These are phyloP conservation scores for Lathamus discolor DNA, from an alignment of 2,113 vertebrate genomes.

Conservation along the genomic window DNA sequence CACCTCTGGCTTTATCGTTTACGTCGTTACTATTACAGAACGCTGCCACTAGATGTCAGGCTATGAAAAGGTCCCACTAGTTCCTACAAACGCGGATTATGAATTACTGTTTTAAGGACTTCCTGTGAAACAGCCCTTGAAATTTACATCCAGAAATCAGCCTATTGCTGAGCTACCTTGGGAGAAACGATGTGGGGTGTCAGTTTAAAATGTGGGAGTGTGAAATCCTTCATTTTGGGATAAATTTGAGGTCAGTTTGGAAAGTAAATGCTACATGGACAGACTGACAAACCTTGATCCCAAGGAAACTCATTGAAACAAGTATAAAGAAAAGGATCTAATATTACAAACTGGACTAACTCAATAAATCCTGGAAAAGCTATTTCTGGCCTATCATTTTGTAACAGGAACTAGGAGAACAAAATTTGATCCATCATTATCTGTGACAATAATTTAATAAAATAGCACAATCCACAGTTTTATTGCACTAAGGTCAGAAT, in stretches of 20 bases:
- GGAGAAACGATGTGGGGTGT: background rate
- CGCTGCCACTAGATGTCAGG: conserved; percentile 18
- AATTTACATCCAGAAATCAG: conserved; percentile 39
- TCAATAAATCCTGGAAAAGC: background rate
- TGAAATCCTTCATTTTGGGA: background rate
- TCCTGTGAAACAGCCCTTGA: conserved; percentile 29
- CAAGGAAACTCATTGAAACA: background rate
- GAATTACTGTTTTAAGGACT: background rate
- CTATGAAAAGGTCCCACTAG: background rate
- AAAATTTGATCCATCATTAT: background rate
- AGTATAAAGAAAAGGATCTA: background rate
- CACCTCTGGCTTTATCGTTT: background rate
- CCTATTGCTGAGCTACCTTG: conserved; percentile 6
- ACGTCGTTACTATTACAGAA: background rate
- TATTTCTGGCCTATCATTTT: background rate
- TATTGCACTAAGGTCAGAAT: background rate
- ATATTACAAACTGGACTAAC: background rate
- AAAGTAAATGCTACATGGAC: background rate
- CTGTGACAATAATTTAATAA: background rate
- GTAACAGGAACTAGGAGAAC: background rate
- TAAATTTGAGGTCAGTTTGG: background rate
- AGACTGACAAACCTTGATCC: background rate
- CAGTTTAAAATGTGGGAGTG: background rate
- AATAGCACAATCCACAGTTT: background rate
- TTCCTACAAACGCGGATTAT: accelerated